Evolutionary conservation across 2,113 vertebrate genomes (phyloP).

Genomic region (Urocitellus parryii): DNA sequence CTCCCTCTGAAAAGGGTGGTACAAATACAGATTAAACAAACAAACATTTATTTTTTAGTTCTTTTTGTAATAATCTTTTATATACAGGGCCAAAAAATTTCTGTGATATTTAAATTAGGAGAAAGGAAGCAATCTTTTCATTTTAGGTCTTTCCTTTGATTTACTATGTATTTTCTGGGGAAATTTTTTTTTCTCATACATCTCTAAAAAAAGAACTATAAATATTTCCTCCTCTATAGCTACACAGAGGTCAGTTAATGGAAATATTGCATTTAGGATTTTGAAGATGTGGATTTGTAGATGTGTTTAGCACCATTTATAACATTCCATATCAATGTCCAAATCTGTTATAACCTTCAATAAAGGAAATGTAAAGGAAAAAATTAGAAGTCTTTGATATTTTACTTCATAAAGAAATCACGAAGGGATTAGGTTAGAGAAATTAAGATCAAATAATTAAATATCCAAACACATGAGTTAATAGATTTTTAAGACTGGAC

Average conservation of each 20-base stretch:
- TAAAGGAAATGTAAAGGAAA: no score
- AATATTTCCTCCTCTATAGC: background rate
- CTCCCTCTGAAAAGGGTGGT: background rate
- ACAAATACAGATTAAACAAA: background rate
- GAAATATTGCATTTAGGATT: background rate
- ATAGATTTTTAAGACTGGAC: constrained; percentile 39
- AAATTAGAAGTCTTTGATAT: no score
- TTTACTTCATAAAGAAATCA: no score
- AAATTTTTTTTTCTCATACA: background rate
- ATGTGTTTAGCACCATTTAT: background rate
- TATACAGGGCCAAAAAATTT: background rate
- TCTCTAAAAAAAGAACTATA: background rate
- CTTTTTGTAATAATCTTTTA: background rate
- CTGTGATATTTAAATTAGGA: background rate
- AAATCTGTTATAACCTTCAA: background rate
- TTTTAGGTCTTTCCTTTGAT: background rate
- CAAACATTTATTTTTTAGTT: constrained; percentile 2
- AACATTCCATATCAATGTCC: background rate
- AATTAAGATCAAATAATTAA: no score
- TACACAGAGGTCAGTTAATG: background rate
- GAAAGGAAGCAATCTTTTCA: background rate
- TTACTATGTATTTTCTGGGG: background rate
- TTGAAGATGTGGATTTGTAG: background rate
- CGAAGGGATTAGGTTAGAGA: no score
- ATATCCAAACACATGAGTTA: background rate